phyloP scores from a whole-genome alignment of 2,888 invertebrate species.

The Synanthedon myopaeformis region DNA sequence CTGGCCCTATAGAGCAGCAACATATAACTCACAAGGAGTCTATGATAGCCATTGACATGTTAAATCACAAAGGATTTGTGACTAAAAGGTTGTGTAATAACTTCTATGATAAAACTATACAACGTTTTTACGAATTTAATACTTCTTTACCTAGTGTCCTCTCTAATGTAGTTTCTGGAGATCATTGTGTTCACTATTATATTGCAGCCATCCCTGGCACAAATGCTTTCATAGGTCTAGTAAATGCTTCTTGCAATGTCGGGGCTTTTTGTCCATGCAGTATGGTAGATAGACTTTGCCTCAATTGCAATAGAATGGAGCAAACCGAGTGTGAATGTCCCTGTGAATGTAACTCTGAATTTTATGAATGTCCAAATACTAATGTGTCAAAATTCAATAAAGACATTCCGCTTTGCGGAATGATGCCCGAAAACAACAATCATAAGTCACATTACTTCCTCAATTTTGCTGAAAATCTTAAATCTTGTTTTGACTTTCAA shows the following conservation, averaged over 20 bases:
- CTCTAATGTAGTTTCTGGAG: conserved; percentile 87
- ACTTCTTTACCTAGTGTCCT: conserved; percentile 80
- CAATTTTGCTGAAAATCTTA: conserved; percentile 66
- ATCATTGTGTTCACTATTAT: conserved; percentile 89
- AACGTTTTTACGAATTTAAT: conserved; percentile 87
- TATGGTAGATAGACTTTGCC: conserved; percentile 86
- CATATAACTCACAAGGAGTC: conserved; percentile 94
- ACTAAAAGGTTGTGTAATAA: conserved; percentile 87
- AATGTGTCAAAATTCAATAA: conserved; percentile 36
- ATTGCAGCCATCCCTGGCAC: conserved; percentile 84
- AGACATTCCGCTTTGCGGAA: conserved; percentile 53
- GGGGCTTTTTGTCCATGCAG: conserved; percentile 93
- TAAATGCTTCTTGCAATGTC: conserved; percentile 87
- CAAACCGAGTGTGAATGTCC: conserved; percentile 96
- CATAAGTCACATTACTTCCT: conserved; percentile 62
- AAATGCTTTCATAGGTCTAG: conserved; percentile 89
- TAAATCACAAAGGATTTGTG: conserved; percentile 86
- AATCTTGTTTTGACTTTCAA: conserved; percentile 75
- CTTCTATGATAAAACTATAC: conserved; percentile 86
- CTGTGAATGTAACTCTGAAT: conserved; percentile 83
- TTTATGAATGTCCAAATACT: conserved; percentile 44
- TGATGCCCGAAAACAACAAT: conserved; percentile 58
- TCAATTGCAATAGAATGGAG: conserved; percentile 95
- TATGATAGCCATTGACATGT: conserved; percentile 88
- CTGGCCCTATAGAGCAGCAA: conserved; percentile 82